These are phyloP conservation scores for Aegotheles bennettii DNA, from an alignment of 2,113 vertebrate species.

Conservation along the genomic window DNA sequence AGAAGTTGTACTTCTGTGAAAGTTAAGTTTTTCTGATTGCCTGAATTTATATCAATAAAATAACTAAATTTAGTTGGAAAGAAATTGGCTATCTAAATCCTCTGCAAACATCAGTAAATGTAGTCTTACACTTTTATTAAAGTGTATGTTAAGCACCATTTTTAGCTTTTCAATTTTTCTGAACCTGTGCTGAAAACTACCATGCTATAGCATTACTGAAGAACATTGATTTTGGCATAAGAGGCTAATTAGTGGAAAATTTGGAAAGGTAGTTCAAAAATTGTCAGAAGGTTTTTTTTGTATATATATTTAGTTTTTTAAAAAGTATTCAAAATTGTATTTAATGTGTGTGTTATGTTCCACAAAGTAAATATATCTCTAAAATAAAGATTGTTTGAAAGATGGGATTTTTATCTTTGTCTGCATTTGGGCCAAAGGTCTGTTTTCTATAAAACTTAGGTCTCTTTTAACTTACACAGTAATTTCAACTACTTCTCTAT, in stretches of 20 bases:
- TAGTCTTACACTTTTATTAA: not conserved
- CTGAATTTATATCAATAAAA: not conserved
- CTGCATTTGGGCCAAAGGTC: conserved; percentile 29
- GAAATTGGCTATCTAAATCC: not conserved
- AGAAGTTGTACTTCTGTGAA: not conserved
- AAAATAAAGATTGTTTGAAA: conserved; percentile 54
- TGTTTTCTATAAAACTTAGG: conserved; percentile 63
- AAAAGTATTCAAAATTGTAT: not conserved
- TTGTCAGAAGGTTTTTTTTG: not conserved
- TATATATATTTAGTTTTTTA: not conserved
- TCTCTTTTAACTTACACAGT: conserved; percentile 62
- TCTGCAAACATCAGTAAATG: not conserved
- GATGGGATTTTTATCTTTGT: not conserved
- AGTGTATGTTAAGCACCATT: not conserved
- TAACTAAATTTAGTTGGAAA: not conserved
- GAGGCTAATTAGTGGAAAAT: not conserved
- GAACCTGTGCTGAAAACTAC: not conserved
- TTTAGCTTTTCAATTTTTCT: not conserved
- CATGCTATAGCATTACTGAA: not conserved
- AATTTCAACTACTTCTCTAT: conserved; percentile 45
- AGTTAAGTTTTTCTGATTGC: not conserved
- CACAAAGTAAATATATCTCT: conserved; percentile 20
- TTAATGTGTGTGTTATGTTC: conserved; percentile 24
- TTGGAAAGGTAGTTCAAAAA: not conserved
- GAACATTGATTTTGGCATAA: not conserved